A percentile compares a stretch with the other conserved stretches of the same genome.
Evolutionary conservation across 2,888 invertebrate genomes (phyloP).

Genomic region (Bhutanitis thaidina): DNA sequence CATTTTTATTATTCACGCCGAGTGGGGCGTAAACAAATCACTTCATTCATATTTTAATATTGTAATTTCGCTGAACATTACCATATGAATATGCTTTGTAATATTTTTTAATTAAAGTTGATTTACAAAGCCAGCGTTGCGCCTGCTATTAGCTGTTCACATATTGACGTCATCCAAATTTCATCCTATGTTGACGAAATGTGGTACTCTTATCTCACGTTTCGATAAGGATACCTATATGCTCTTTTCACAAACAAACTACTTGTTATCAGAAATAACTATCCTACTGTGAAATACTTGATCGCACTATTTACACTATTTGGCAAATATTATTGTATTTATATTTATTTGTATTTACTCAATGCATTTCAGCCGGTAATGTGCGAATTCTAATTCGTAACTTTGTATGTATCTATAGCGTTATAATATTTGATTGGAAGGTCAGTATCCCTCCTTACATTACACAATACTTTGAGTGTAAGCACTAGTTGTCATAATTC

Average conservation of each 20-base stretch:
- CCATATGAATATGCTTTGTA: slow-evolving; percentile 18
- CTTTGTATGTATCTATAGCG: too few relatives aligned
- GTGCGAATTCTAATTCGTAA: too few relatives aligned
- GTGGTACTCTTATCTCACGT: slow-evolving; percentile 13
- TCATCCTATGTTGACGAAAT: slow-evolving; percentile 20
- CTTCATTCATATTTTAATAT: slow-evolving; percentile 40
- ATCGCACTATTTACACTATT: background rate
- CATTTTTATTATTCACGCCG: slow-evolving; percentile 41
- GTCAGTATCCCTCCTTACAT: too few relatives aligned
- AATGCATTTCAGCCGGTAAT: too few relatives aligned
- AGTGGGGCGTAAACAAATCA: slow-evolving; percentile 34
- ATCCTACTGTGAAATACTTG: background rate
- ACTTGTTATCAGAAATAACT: slow-evolving; percentile 11
- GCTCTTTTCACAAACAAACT: slow-evolving; percentile 20
- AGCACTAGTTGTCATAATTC: too few relatives aligned
- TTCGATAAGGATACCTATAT: slow-evolving; percentile 21
- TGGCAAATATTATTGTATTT: background rate
- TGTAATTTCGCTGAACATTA: slow-evolving; percentile 22
- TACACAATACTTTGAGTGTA: too few relatives aligned
- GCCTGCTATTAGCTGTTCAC: background rate
- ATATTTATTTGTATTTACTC: too few relatives aligned
- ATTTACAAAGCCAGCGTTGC: slow-evolving; percentile 7
- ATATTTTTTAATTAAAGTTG: slow-evolving; percentile 23
- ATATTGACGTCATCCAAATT: slow-evolving; percentile 16
- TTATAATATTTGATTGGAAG: too few relatives aligned